These are phyloP conservation scores for Podarcis raffonei DNA, from an alignment of 2,113 vertebrate genomes.

Conservation along the genomic window DNA sequence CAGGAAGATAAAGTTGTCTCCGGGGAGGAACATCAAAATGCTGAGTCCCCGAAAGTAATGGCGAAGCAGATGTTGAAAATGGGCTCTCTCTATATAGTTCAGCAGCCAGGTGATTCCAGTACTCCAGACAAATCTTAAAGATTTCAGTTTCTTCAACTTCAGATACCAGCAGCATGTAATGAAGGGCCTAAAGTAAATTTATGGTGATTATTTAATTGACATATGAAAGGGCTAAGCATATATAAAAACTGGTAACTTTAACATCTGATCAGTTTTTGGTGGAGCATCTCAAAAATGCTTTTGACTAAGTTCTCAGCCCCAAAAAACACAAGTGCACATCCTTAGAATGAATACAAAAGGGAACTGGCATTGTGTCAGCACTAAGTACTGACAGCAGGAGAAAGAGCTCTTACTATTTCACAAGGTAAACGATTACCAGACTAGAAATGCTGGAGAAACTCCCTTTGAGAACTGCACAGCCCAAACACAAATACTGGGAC, in stretches of 20 bases:
- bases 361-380: background rate
- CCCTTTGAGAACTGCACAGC: background rate
- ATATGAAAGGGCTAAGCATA: background rate
- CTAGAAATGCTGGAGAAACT: background rate
- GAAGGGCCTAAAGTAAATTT: slow-evolving; percentile 85
- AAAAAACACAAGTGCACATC: background rate
- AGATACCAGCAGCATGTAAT: slow-evolving; percentile 98
- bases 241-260: background rate
- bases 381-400: background rate
- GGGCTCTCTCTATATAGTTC: slow-evolving; percentile 97
- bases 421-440: background rate
- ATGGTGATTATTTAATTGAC: background rate
- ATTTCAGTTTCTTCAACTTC: slow-evolving; percentile 99
- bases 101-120: slow-evolving; percentile 98
- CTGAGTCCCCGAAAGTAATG: slow-evolving; percentile 93
- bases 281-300: background rate
- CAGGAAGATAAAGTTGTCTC: slow-evolving; percentile 94
- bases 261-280: background rate
- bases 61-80: slow-evolving; percentile 94
- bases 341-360: background rate
- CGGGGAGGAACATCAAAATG: slow-evolving; percentile 97
- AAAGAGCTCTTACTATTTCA: background rate
- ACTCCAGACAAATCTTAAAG: slow-evolving; percentile 98
- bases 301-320: background rate
- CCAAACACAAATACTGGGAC: background rate